These are phyloP conservation scores for Diplodus puntazzo DNA, from an alignment of 2,797 vertebrate species.

Conservation along the genomic window DNA sequence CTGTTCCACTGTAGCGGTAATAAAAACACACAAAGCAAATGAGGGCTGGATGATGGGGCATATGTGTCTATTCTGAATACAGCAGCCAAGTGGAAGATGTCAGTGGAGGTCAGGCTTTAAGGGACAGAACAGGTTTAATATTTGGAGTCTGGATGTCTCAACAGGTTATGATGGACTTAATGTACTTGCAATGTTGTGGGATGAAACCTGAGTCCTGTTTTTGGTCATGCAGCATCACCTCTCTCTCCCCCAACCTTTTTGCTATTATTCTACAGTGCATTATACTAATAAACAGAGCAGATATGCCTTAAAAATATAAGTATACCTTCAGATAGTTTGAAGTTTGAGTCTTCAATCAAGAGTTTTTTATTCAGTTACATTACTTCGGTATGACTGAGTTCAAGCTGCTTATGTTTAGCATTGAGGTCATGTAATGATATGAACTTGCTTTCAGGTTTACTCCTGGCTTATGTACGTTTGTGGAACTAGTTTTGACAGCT, in stretches of 20 bases:
- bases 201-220: conserved; percentile 21
- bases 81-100: conserved; percentile 50
- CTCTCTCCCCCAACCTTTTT: neutral
- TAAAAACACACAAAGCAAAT: conserved; percentile 72
- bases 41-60: conserved; percentile 56
- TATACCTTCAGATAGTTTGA: neutral
- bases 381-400: neutral
- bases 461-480: conserved; percentile 36
- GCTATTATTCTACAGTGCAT: conserved; percentile 4
- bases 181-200: conserved; percentile 34
- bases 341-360: neutral
- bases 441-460: conserved; percentile 32
- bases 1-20: conserved; percentile 72
- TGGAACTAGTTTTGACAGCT: conserved; percentile 55
- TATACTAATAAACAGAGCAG: conserved; percentile 1
- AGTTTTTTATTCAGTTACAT: conserved; percentile 9
- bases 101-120: conserved; percentile 45
- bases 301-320: conserved; percentile 14
- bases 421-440: conserved; percentile 14
- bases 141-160: conserved; percentile 32
- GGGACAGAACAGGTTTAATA: conserved; percentile 31
- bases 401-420: neutral
- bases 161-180: neutral
- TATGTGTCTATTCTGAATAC: conserved; percentile 60
- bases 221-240: conserved; percentile 27